Evolutionary conservation across 2,888 invertebrate genomes (phyloP), one percentile per base, ranked within the genome.

Genomic region (Drosophila borborema): DNA sequence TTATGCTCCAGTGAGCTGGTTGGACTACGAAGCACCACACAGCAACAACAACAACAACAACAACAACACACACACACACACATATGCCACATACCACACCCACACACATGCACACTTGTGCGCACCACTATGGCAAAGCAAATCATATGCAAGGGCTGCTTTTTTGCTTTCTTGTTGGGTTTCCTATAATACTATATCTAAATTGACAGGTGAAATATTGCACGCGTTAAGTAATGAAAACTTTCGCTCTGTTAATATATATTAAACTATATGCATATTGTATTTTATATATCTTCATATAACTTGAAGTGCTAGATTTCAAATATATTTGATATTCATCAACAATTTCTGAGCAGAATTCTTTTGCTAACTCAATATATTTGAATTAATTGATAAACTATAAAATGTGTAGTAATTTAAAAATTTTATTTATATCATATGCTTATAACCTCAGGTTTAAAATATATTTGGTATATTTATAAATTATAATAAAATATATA

Each of bases 1-100:
- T 91, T 91, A 91, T 91, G 91, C 89, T 89, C 89, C 87, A 91
- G 78, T 88, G 90, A 90, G 90, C 89, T 90, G 82, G 69, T 82
- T 69, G 81, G 64, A 66, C 70, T 68, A 53, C 74, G 54, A 18
- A 67, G 61, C 64, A 61, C 18, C 60, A 65, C 60, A 65, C 7
- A 43, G 28, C 46, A 18, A n/a, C 49, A 28, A 18, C 7, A 43
- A 18, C 46, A 18, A 28, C 49, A 28, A 28, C 28, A 28, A 62
- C 10, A 58, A 23, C 51, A 36, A 9, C 43, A 48, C 41, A n/a
- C 49, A n/a, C n/a, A 41, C 23, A 20, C 28, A 28, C 41, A 38
- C 20, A 34, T 28, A 28, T 28, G 28, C 28, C 28, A 28, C 28
- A 28, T 28, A 28, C 28, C 28, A 62, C 10, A 58, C 34, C 51